A percentile compares a stretch with the other conserved stretches of the same genome.
Conservation (phyloP, 23 tunicate genomes). For the Phallusia fumigata region DNA sequence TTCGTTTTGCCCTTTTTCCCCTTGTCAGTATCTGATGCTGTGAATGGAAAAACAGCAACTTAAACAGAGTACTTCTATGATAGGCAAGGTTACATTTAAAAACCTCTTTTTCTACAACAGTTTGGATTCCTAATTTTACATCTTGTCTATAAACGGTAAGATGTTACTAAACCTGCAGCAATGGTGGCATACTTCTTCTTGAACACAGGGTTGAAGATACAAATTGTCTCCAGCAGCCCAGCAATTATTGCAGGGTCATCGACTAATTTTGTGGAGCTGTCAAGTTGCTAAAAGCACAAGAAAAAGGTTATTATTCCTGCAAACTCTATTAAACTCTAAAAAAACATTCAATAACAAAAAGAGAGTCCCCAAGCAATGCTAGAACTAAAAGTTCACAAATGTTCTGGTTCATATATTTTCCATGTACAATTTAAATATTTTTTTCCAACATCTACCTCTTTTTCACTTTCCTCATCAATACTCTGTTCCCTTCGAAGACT, state of each 20-base stretch:
- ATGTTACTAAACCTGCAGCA: background rate
- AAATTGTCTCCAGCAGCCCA: constrained; percentile 36
- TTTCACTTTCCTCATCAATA: constrained; percentile 7
- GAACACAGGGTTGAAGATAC: constrained; percentile 8
- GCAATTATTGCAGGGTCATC: constrained; percentile 22
- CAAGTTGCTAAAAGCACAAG: background rate
- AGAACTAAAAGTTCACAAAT: too few species aligned
- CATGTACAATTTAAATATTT: too few species aligned
- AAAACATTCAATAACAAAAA: too few species aligned
- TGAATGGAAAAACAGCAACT: too few species aligned
- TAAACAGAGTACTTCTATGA: too few species aligned
- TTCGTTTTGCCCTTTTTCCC: background rate
- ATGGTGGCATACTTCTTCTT: background rate
- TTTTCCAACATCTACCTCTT: background rate
- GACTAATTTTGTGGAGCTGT: background rate
- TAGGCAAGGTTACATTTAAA: too few species aligned
- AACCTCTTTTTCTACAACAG: background rate
- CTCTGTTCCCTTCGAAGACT: constrained; percentile 18
- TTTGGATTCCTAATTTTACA: too few species aligned
- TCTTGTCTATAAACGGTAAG: too few species aligned
- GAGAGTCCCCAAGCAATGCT: too few species aligned
- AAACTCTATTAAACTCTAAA: too few species aligned
- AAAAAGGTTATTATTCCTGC: too few species aligned
- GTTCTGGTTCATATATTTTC: too few species aligned
- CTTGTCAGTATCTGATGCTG: background rate